phyloP scores from a whole-genome alignment of 1,140 invertebrate genomes.

The Periplaneta americana region DNA sequence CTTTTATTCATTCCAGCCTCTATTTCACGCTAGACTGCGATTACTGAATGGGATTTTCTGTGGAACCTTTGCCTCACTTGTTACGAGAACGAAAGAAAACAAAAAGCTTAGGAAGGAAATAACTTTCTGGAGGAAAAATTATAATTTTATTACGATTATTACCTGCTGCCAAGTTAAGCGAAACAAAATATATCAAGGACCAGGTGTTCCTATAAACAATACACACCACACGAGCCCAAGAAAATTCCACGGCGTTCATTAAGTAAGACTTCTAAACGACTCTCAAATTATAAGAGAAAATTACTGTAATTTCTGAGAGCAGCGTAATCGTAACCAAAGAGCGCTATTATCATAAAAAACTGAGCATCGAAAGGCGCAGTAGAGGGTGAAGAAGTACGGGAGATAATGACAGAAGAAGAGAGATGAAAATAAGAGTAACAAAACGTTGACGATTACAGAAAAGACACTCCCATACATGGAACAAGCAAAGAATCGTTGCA shows the following conservation, averaged over 20 bases:
- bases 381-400: neutral
- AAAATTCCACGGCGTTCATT: neutral
- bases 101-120: neutral
- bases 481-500: neutral
- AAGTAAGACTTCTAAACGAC: neutral
- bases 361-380: neutral
- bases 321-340: neutral
- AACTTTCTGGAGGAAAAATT: neutral
- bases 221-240: neutral
- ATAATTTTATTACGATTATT: neutral
- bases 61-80: neutral
- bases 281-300: slow-evolving; percentile 4
- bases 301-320: neutral
- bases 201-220: neutral
- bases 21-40: neutral
- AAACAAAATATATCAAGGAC: neutral
- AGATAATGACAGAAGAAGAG: neutral
- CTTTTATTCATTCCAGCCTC: neutral
- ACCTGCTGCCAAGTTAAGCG: neutral
- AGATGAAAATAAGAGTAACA: too few species aligned
- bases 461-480: neutral
- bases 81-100: neutral
- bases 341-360: neutral
- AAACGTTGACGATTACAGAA: neutral
- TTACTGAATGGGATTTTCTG: neutral